These are phyloP conservation scores for Phoeniculus purpureus DNA, from an alignment of 2,797 vertebrate species.

Conservation along the genomic window DNA sequence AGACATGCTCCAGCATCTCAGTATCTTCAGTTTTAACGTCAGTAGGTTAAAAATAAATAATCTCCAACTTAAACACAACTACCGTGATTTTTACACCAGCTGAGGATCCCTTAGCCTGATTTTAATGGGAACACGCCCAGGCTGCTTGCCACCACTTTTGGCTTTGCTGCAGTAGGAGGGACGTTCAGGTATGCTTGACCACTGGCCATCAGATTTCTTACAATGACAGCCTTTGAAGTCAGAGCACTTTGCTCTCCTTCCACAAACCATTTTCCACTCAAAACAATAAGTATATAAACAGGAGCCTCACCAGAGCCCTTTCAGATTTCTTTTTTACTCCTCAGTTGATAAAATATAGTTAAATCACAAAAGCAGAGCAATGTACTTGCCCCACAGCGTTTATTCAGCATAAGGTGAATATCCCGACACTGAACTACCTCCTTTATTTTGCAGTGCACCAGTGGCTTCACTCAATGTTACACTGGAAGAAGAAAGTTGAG, in stretches of 20 bases:
- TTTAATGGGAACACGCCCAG: slow-evolving; percentile 22
- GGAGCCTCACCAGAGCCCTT: slow-evolving; percentile 20
- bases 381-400: not conserved
- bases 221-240: slow-evolving; percentile 64
- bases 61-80: not conserved
- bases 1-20: not conserved
- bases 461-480: not conserved
- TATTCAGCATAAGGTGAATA: not conserved
- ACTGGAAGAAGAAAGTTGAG: not conserved
- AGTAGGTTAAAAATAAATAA: not conserved
- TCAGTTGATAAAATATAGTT: not conserved
- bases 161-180: slow-evolving; percentile 43
- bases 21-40: not conserved
- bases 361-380: not conserved
- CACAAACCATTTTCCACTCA: slow-evolving; percentile 51
- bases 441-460: not conserved
- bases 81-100: slow-evolving; percentile 7
- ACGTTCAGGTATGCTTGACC: slow-evolving; percentile 68
- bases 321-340: not conserved
- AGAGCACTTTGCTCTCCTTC: slow-evolving; percentile 58
- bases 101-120: slow-evolving; percentile 27
- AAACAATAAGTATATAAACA: slow-evolving; percentile 55
- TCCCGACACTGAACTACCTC: not conserved
- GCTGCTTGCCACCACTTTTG: slow-evolving; percentile 43
- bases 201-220: slow-evolving; percentile 59